Evolutionary conservation across 2,113 vertebrate species (phyloP).

Genomic region (Petrocephalus zakoni): DNA sequence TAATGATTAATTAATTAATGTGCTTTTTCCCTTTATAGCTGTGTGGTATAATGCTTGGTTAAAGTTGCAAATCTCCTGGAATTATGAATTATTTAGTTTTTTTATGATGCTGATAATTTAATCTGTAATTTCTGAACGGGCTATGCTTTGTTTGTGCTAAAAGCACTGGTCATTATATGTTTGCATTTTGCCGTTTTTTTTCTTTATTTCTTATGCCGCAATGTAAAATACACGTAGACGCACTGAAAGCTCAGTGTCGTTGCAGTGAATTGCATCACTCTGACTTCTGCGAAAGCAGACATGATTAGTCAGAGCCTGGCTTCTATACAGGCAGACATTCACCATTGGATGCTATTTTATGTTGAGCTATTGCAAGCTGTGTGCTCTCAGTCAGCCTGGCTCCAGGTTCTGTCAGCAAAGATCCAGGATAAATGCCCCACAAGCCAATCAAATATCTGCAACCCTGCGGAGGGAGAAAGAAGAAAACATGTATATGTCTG

Average conservation of each 20-base stretch:
- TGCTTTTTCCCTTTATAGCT: neutral
- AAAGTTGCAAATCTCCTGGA: neutral
- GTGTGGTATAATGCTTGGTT: neutral
- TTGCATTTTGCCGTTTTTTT: neutral
- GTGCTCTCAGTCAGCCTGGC: neutral
- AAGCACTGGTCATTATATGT: neutral
- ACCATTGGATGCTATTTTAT: neutral
- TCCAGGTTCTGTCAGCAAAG: neutral
- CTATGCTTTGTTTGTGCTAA: neutral
- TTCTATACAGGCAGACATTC: neutral
- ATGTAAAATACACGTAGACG: neutral
- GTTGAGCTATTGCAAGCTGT: neutral
- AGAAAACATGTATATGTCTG: neutral
- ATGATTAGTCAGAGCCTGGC: neutral
- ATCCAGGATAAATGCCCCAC: neutral
- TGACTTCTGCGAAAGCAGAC: neutral
- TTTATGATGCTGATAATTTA: neutral
- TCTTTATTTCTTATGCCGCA: neutral
- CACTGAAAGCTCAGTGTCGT: neutral
- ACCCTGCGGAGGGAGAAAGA: neutral
- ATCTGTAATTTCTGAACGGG: neutral
- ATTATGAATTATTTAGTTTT: neutral
- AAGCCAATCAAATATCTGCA: conserved; percentile 4
- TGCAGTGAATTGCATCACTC: conserved; percentile 14
- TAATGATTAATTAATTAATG: neutral